Base-by-base conservation (phyloP, 2,888 invertebrate genomes). In the Xylota sylvarum region DNA sequence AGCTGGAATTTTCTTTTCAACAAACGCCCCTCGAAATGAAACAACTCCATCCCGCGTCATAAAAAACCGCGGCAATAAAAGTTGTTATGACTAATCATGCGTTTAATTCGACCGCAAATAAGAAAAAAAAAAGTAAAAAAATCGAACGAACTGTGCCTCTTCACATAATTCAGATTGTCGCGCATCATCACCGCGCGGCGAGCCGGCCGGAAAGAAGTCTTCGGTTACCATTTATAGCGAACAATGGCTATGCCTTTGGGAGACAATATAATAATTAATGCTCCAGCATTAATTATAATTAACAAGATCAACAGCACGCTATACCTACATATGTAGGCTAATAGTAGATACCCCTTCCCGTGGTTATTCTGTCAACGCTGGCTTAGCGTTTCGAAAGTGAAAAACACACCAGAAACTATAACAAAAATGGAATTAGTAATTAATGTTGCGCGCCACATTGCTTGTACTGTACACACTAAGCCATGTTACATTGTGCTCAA, bases 1-100 rank as follows among this genome's bases (percentile, higher is more conserved):
- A 43, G 19, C 23, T 23, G 35, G 48, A 48, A 58, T 46, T 19
- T 30, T 12, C 50, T 50, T 48, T 23, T 50, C n/a, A 7, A 5
- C 17, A 32, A 40, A 62, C 62, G 43, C 52, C 74, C 30, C 70
- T 55, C 55, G 27, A n/a, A 10, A 56, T 43, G 12, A 32, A 56
- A 67, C 23, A 67, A 30, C 32, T 65, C 64, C 17, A 35, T 65
- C 32, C 35, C 67, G 67, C 5, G 37, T 27, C 52, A 52, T 67
- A 55, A 46, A 79, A 65, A 70, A 77, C 69, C 37, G 64, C 55
- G 56, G 37, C 74, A 79, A 74, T 80, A 69, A 84, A 84, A 58
- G 48, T 64, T 69, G 69, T 74, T 84, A 64, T 84, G 86, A 86
- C 85, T 86, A 80, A 82, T 82, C 86, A 70, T 67, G 73, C 86